These are phyloP conservation scores for Ascaphus truei DNA, from an alignment of 2,113 vertebrate species.

Conservation along the genomic window DNA sequence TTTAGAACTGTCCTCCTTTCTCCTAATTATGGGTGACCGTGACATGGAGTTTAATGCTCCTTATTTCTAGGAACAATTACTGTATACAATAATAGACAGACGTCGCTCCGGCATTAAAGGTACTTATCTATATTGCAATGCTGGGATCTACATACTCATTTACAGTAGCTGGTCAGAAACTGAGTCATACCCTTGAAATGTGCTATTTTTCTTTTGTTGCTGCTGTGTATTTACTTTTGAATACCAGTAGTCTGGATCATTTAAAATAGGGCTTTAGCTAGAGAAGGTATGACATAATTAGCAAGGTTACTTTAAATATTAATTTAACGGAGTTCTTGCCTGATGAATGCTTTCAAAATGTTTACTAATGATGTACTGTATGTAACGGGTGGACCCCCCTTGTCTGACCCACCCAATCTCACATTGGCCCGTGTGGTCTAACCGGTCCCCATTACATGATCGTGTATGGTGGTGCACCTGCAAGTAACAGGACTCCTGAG, in stretches of 20 bases:
- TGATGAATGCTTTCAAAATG: too few species aligned
- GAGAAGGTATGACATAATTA: too few species aligned
- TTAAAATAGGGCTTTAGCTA: too few species aligned
- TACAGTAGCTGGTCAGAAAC: constrained; percentile 2
- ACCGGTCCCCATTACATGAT: too few species aligned
- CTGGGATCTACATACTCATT: constrained; percentile 10
- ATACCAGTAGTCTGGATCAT: neutral
- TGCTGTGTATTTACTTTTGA: neutral
- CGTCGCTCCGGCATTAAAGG: constrained; percentile 28
- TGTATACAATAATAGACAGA: constrained; percentile 29
- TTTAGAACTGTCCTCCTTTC: constrained; percentile 24
- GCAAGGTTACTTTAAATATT: too few species aligned
- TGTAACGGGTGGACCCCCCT: too few species aligned
- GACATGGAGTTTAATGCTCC: constrained; percentile 15
- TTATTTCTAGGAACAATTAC: constrained; percentile 35
- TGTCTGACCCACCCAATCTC: too few species aligned
- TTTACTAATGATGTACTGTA: too few species aligned
- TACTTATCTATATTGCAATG: constrained; percentile 24
- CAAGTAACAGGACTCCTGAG: too few species aligned
- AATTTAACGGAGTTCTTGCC: too few species aligned
- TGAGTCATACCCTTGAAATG: neutral
- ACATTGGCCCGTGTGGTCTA: too few species aligned
- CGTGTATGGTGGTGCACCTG: too few species aligned
- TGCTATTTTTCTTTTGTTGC: neutral
- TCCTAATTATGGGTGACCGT: constrained; percentile 25